A percentile compares a stretch with the other conserved stretches of the same genome.
Evolutionary conservation across 2,888 invertebrate species (phyloP).

Genomic region (Ctena decussata): DNA sequence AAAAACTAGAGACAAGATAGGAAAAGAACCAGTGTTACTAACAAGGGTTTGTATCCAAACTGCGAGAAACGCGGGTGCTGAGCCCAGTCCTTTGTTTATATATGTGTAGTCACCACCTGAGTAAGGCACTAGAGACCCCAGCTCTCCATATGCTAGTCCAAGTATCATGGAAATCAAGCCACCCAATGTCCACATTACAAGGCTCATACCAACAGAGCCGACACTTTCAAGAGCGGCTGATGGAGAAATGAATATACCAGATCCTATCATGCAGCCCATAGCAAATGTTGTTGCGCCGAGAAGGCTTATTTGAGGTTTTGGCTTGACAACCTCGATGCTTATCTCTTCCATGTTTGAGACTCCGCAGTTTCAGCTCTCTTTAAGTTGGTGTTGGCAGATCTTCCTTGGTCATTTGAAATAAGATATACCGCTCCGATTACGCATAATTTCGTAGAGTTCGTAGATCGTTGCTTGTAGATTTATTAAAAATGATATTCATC

Average conservation of each 20-base stretch:
- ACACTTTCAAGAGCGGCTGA: neutral
- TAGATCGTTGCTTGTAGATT: no score
- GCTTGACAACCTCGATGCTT: constrained; percentile 18
- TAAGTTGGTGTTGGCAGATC: no score
- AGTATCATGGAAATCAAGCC: constrained; percentile 31
- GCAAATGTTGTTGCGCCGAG: neutral
- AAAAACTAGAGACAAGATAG: constrained; percentile 47
- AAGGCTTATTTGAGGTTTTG: neutral
- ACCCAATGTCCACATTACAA: constrained; percentile 42
- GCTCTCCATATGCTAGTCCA: constrained; percentile 50
- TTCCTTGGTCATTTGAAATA: no score
- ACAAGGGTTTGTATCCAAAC: constrained; percentile 35
- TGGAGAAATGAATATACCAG: constrained; percentile 5
- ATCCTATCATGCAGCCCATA: neutral
- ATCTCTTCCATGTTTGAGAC: no score
- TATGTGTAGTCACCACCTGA: constrained; percentile 57
- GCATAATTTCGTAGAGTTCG: no score
- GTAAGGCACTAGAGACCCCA: constrained; percentile 37
- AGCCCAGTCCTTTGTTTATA: constrained; percentile 36
- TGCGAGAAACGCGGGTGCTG: constrained; percentile 31
- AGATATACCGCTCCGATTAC: no score
- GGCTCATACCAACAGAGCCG: constrained; percentile 19
- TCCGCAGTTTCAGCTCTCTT: no score
- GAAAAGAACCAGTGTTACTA: constrained; percentile 15
- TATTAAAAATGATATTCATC: no score